Percentiles rank a stretch among this genome's conserved stretches.
phyloP scores from a whole-genome alignment of 2,888 invertebrate genomes.

The Parthenolecanium corni region DNA sequence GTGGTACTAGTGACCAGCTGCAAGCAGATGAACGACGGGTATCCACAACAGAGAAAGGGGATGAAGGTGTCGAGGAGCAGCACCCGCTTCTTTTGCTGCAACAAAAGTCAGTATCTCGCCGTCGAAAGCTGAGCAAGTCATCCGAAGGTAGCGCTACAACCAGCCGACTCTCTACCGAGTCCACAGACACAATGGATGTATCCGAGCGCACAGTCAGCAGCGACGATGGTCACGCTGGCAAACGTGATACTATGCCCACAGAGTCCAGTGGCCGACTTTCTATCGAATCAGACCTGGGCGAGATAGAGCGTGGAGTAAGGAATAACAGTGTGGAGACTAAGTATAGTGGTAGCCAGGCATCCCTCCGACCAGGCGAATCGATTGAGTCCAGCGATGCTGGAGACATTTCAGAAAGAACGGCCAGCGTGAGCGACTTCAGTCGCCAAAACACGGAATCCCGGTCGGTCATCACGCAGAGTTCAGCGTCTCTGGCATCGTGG shows the following conservation, averaged over 20 bases:
- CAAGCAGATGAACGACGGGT: background rate
- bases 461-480: slow-evolving; percentile 49
- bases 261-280: slow-evolving; percentile 29
- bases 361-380: slow-evolving; percentile 51
- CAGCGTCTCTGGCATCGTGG: slow-evolving; percentile 51
- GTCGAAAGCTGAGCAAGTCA: slow-evolving; percentile 2
- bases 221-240: slow-evolving; percentile 38
- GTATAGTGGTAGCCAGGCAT: slow-evolving; percentile 38
- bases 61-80: background rate
- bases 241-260: slow-evolving; percentile 22
- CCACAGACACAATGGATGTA: slow-evolving; percentile 51
- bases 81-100: no score
- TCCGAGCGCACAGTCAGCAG: slow-evolving; percentile 46
- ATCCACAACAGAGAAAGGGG: background rate
- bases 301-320: slow-evolving; percentile 3
- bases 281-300: slow-evolving; percentile 23
- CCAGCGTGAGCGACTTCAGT: slow-evolving; percentile 43
- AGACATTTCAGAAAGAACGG: slow-evolving; percentile 45
- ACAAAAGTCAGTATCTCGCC: no score
- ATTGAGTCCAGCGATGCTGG: slow-evolving; percentile 57
- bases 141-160: slow-evolving; percentile 34
- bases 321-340: slow-evolving; percentile 37
- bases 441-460: slow-evolving; percentile 34
- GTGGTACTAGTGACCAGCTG: no score
- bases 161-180: slow-evolving; percentile 55